Conservation (phyloP, 2,797 vertebrate genomes). For the Karalla daura region DNA sequence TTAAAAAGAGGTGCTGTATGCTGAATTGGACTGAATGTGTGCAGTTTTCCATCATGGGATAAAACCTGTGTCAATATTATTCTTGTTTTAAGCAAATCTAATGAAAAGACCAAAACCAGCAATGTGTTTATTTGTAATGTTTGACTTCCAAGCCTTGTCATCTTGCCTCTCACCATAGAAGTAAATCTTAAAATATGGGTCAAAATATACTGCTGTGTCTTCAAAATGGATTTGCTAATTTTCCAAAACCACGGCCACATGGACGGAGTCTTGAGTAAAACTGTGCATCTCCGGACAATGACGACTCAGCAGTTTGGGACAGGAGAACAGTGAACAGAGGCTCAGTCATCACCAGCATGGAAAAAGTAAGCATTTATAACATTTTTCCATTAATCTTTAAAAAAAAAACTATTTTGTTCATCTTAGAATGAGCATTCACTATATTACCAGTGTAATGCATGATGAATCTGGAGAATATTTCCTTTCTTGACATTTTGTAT, state of each 20-base stretch:
- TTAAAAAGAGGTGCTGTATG: not conserved
- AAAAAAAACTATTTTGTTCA: no score
- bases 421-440: no score
- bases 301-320: no score
- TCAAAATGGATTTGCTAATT: not conserved
- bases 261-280: no score
- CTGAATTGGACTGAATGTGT: not conserved
- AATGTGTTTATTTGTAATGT: not conserved
- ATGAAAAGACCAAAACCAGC: constrained; percentile 16
- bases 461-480: no score
- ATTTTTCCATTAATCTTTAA: no score
- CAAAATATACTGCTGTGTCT: not conserved
- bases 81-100: constrained; percentile 8
- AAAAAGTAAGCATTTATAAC: no score
- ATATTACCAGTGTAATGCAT: no score
- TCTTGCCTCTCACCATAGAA: not conserved
- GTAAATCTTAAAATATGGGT: not conserved
- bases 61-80: not conserved
- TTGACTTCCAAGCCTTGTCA: not conserved
- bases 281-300: no score
- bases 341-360: no score
- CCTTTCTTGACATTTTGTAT: no score
- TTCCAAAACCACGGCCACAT: not conserved
- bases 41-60: not conserved
- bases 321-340: no score